phyloP scores from a whole-genome alignment of 1,140 invertebrate species.

The Chrysoperla carnea region DNA sequence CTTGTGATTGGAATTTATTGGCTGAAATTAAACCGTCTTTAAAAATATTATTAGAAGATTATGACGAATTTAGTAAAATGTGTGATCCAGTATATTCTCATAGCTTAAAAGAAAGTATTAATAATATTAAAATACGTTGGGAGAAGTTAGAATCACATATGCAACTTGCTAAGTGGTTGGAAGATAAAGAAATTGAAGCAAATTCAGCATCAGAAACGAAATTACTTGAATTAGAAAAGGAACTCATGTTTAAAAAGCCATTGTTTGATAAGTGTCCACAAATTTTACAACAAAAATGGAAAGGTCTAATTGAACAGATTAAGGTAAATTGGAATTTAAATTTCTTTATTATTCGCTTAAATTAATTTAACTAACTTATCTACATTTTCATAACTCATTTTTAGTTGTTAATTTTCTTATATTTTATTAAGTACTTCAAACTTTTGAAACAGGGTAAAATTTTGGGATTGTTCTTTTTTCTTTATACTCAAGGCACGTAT shows the following conservation, averaged over 20 bases:
- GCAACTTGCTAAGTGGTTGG: background rate
- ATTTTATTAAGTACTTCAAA: too few relatives aligned
- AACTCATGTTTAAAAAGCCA: background rate
- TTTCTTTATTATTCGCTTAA: too few relatives aligned
- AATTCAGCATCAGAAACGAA: background rate
- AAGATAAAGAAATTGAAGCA: background rate
- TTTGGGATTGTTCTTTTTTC: too few relatives aligned
- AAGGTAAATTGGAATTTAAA: background rate
- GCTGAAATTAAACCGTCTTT: slow-evolving; percentile 17
- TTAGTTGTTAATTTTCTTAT: too few relatives aligned
- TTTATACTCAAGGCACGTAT: too few relatives aligned
- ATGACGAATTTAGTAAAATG: background rate
- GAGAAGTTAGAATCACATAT: background rate
- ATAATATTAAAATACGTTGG: background rate
- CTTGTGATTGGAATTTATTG: slow-evolving; percentile 20
- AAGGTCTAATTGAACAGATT: background rate
- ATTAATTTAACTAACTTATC: too few relatives aligned
- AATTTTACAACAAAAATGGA: background rate
- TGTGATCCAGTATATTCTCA: background rate
- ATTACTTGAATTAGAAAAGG: background rate
- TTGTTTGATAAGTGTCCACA: background rate
- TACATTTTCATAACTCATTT: too few relatives aligned
- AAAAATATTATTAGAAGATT: background rate
- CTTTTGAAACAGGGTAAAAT: too few relatives aligned
- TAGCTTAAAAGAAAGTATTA: background rate